Conservation (phyloP, 2,797 vertebrate species). For the Alectoris magna region DNA sequence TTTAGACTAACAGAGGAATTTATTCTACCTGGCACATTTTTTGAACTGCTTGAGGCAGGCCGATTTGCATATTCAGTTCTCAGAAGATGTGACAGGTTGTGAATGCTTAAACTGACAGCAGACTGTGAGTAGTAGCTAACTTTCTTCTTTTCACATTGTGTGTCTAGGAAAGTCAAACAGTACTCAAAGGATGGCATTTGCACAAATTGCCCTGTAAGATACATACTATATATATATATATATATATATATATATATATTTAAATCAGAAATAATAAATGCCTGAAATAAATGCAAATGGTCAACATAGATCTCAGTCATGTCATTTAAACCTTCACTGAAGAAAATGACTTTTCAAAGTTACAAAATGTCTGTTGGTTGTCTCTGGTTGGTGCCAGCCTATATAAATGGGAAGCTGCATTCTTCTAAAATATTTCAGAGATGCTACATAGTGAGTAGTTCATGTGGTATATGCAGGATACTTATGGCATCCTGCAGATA, state of each 20-base stretch:
- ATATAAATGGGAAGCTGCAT: neutral
- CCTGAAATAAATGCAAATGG: neutral
- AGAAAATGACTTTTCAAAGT: neutral
- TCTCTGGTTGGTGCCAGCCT: neutral
- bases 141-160: constrained; percentile 11
- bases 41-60: neutral
- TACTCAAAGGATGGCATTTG: constrained; percentile 20
- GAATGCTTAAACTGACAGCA: constrained; percentile 56
- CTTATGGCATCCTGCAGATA: neutral
- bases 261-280: neutral
- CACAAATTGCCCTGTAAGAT: neutral
- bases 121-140: constrained; percentile 17
- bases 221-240: neutral
- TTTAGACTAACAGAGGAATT: neutral
- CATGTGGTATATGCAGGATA: neutral
- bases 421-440: neutral
- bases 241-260: too few species aligned
- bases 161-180: neutral
- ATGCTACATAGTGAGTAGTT: neutral
- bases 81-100: constrained; percentile 23
- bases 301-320: neutral
- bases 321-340: neutral
- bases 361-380: neutral
- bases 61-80: constrained; percentile 39
- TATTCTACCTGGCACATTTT: neutral